phyloP scores from a whole-genome alignment of 2,113 vertebrate species.

The Pachyramphus minor region DNA sequence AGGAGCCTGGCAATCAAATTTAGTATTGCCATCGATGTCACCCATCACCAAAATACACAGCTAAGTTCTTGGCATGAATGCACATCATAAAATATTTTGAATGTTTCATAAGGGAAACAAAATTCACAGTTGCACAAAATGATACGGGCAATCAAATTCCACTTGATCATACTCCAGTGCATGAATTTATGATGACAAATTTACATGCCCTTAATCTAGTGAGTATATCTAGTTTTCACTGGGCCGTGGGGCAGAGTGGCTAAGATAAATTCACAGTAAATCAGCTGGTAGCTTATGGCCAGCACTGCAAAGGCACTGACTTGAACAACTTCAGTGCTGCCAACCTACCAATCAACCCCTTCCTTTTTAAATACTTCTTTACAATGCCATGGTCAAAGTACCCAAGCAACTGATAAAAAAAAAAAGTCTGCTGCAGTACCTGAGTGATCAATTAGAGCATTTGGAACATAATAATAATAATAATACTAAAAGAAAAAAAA shows the following conservation, averaged over 20 bases:
- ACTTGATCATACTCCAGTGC: not conserved
- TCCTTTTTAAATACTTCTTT: not conserved
- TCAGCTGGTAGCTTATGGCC: not conserved
- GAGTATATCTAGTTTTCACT: not conserved
- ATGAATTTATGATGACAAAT: conserved; percentile 3
- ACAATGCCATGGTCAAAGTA: not conserved
- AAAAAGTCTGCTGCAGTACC: not conserved
- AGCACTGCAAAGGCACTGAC: not conserved
- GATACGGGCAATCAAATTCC: not conserved
- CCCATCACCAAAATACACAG: not conserved
- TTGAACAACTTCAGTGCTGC: not conserved
- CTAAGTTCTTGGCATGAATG: not conserved
- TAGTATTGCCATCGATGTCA: not conserved
- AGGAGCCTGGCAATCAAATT: not conserved
- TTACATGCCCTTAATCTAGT: not conserved
- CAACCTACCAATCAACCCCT: not conserved
- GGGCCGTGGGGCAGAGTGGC: not conserved
- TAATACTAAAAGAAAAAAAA: too few species aligned
- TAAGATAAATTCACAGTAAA: not conserved
- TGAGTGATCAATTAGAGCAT: not conserved
- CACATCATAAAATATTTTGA: not conserved
- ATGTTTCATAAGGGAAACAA: not conserved
- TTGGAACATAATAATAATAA: too few species aligned
- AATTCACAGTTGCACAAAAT: not conserved
- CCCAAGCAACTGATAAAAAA: not conserved